Base-by-base conservation (phyloP, 2,113 vertebrate species). In the Elephantulus edwardii region DNA sequence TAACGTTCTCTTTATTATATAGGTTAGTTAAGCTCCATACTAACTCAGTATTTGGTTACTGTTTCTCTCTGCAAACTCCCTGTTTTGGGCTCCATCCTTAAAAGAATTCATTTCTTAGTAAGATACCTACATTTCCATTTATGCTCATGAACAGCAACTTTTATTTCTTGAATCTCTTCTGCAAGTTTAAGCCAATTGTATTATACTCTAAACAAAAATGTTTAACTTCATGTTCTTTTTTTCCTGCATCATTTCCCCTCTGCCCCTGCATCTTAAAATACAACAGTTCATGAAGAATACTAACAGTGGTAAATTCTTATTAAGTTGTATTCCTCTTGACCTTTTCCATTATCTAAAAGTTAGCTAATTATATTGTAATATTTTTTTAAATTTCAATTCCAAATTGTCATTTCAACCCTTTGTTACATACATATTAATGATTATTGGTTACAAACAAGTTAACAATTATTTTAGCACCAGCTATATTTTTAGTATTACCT, bases 31-130 rank as follows among this genome's bases (percentile, higher is more conserved):
- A 54, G 19, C 17, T 72, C 56, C 40, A 12, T 52, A 22, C 83
- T 79, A 75, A 71, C 9, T 66, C 64, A 70, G 35, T 62, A 50
- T 35, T 64, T 93, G 38, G 26, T 40, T 54, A 35, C 60, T 56
- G 28, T 44, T 88, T 90, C 14, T 66, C 46, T 60, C 19, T 72
- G n/a, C 58, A 82, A 20, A 54, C 48, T 52, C 70, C 68, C 90
- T 78, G 28, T 85, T 0, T 83, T 71, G 22, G 35, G 54, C 54
- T 48, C n/a, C 6, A 1, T 78, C 35, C 46, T 81, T 70, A 74
- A 89, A 86, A 89, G 40, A 92, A 79, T 88, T 86, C 8, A 72
- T 72, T 78, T 81, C 28, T 68, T 72, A 62, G 33, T 86, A 35
- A 71, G 71, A 56, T 35, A 20, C 26, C 19, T 76, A 38, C n/a